These are phyloP conservation scores for Phoxinus dragarum DNA, from an alignment of 2,797 vertebrate genomes.

Conservation along the genomic window DNA sequence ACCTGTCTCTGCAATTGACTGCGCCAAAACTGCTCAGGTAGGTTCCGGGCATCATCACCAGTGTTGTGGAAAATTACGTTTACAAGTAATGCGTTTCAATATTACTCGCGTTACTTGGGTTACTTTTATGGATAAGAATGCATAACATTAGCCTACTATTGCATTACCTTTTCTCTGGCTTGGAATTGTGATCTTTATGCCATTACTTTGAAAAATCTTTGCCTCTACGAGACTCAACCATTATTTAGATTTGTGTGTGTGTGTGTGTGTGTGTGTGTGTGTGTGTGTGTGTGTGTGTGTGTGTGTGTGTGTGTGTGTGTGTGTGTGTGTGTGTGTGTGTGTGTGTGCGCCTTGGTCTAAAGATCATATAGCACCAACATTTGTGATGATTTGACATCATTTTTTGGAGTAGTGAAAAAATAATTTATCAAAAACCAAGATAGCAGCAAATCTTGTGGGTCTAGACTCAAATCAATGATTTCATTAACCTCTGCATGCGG, in stretches of 20 bases:
- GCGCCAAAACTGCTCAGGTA: too few species aligned
- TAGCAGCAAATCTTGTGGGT: background rate
- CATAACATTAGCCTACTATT: too few species aligned
- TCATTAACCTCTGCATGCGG: background rate
- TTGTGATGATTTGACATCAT: background rate
- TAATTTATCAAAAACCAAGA: background rate
- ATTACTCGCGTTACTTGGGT: too few species aligned
- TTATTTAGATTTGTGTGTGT: background rate
- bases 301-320: too few species aligned
- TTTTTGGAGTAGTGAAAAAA: background rate
- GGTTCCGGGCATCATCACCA: too few species aligned
- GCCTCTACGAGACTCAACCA: background rate
- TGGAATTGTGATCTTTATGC: background rate
- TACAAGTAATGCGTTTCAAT: too few species aligned
- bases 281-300: too few species aligned
- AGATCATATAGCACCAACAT: background rate
- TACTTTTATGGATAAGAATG: too few species aligned
- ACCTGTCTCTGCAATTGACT: background rate
- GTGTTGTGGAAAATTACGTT: too few species aligned
- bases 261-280: too few species aligned
- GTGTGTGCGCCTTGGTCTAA: background rate
- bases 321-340: too few species aligned
- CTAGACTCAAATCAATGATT: background rate
- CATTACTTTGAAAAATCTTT: conserved; percentile 8
- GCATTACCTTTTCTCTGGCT: too few species aligned